These are phyloP conservation scores for Triops cancriformis DNA, from an alignment of 1,140 invertebrate genomes.

Conservation along the genomic window DNA sequence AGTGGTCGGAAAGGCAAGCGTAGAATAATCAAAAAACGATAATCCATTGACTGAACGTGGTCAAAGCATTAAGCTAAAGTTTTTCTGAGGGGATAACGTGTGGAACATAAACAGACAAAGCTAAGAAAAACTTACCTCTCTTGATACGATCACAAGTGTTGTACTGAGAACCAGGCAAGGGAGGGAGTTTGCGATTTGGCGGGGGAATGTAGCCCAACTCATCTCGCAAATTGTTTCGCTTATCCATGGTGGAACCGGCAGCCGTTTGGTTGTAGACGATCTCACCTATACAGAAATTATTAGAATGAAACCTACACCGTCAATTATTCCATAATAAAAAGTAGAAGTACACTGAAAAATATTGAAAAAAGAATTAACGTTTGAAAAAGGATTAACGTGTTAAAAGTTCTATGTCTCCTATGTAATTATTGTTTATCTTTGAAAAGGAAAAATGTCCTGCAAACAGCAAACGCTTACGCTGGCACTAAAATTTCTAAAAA, in stretches of 20 bases:
- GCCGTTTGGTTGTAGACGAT: slow-evolving; percentile 74
- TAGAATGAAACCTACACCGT: background rate
- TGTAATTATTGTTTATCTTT: too few relatives aligned
- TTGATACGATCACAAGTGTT: slow-evolving; percentile 88
- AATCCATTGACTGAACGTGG: background rate
- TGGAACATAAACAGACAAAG: background rate
- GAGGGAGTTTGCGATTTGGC: slow-evolving; percentile 79
- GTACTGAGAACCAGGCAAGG: slow-evolving; percentile 76
- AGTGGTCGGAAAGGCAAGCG: slow-evolving; percentile 8
- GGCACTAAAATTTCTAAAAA: too few relatives aligned
- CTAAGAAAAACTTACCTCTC: slow-evolving; percentile 55
- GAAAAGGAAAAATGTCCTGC: too few relatives aligned
- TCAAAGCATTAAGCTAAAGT: background rate
- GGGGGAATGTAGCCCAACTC: slow-evolving; percentile 86
- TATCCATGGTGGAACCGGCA: slow-evolving; percentile 67
- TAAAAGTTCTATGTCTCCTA: too few relatives aligned
- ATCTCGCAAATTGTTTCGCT: slow-evolving; percentile 67
- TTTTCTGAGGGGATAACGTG: background rate
- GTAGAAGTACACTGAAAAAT: background rate
- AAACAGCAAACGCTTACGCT: too few relatives aligned
- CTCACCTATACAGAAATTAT: slow-evolving; percentile 54
- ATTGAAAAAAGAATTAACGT: too few relatives aligned
- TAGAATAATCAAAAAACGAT: background rate
- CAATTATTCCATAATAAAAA: background rate
- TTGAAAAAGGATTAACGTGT: too few relatives aligned